Evolutionary conservation across 2,113 vertebrate species (phyloP), one percentile per base, ranked within the genome.

Genomic region (Tenrec ecaudatus): DNA sequence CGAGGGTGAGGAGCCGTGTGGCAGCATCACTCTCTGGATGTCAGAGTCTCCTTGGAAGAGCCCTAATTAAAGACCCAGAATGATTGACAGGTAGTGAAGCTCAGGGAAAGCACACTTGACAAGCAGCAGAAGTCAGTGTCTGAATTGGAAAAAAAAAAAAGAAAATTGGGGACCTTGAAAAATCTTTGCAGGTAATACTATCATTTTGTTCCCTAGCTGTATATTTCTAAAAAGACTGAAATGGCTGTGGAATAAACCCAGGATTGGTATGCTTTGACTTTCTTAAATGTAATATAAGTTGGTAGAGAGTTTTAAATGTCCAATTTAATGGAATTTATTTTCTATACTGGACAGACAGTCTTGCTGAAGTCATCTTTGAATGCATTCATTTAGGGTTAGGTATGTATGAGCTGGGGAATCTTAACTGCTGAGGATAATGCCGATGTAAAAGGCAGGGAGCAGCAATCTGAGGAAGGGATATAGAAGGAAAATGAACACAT

Each of bases 51-150:
- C 91, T 94, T 95, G 95, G 94, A 95, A 91, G 93, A 97, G 58
- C 80, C 92, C 93, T 96, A 97, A 96, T 96, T 96, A 96, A 96
- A 75, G 90, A 95, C 76, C 88, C 73, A 69, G 68, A 62, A 90
- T 96, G 95, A 97, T 79, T 96, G 97, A 86, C 94, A 95, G 82
- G 79, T 86, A 82, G 91, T 31, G 95, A 94, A 91, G 36, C 85
- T 80, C 19, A 57, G 0, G 8, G 80, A 73, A 94, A 81, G 66
- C 33, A 29, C 43, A 29, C 15, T 83, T 96, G 95, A 95, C 85
- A 90, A 77, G 82, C 77, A 60, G 69, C 69, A 86, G 82, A 85
- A 96, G 85, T 77, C 89, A 91, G 31, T 82, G 84, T 80, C 90
- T 94, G 69, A 92, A 86, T 57, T 92, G 80, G 12, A 83, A 77